Base-by-base conservation (phyloP, 2,888 invertebrate species). In the Pammene fasciana region DNA sequence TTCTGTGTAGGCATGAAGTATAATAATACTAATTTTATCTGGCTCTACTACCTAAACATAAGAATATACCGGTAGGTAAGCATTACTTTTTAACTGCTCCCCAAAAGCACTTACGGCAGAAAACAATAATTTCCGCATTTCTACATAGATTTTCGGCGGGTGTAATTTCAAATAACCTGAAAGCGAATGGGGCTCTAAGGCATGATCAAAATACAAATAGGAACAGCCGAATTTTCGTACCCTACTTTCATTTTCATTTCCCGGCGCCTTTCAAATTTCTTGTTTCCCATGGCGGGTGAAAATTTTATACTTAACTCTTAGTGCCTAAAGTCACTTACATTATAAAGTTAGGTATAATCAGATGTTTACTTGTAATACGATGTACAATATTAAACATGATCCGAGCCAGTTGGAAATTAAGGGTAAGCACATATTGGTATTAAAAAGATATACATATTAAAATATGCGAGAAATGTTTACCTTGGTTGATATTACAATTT, bases 91-190 rank as follows among this genome's bases (percentile, higher is more conserved):
- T 62, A 41, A 52, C 50, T 41, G 50, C 43, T 46, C 50, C 18
- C 41, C 34, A 7, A n/a, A 16, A 55, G n/a, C 48, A 48, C 50
- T 57, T 45, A 61, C n/a, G 34, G 55, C 59, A 16, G 48, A 16
- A 61, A 67, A 71, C 57, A 67, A 62, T 71, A 67, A 59, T 65
- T 68, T 50, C 64, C 43, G 48, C 64, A 43, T 64, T 57, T 60
- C 71, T 67, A 70, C 67, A 72, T 67, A 65, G 71, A 68, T 72
- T 71, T 71, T 70, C 61, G 38, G 65, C 62, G 55, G 56, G 67
- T 61, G 71, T 75, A 73, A 72, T 75, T 76, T 72, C 71, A 72
- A 74, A 75, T 74, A 74, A 76, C 68, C 70, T 57, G 56, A 55
- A 68, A 67, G 68, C 68, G 65, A 73, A 73, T 70, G 65, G 62